Percentiles rank a stretch among this genome's conserved stretches.
Conservation (phyloP, 2,888 invertebrate species). For the Clepsis dumicolana region DNA sequence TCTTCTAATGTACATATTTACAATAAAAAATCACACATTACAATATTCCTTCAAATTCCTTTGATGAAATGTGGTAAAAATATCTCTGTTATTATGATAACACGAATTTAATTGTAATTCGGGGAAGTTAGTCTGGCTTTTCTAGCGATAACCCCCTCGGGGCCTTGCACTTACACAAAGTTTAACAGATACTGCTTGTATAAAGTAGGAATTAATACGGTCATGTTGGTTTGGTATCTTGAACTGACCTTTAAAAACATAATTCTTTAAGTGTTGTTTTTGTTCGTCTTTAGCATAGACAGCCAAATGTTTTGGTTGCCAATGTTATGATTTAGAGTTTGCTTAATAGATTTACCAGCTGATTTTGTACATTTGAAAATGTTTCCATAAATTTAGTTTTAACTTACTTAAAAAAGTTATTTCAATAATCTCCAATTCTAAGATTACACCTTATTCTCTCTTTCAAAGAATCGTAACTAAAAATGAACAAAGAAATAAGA, state of each 20-base stretch:
- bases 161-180: not conserved
- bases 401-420: not conserved
- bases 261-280: too few relatives aligned
- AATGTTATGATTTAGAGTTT: too few relatives aligned
- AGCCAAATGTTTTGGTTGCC: too few relatives aligned
- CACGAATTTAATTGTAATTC: not conserved
- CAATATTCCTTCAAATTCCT: not conserved
- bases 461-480: constrained; percentile 17
- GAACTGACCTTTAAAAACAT: not conserved
- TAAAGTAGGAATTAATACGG: not conserved
- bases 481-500: constrained; percentile 13
- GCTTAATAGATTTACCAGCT: too few relatives aligned
- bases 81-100: not conserved
- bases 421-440: not conserved
- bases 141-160: not conserved
- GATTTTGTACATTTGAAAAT: too few relatives aligned
- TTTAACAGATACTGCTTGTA: not conserved
- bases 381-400: too few relatives aligned
- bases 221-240: not conserved
- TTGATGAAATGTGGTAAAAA: not conserved
- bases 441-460: not conserved
- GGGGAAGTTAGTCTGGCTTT: not conserved
- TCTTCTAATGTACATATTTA: not conserved
- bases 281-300: too few relatives aligned
- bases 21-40: not conserved